Evolutionary conservation across 2,113 vertebrate genomes (phyloP), one percentile per base, ranked within the genome.

Genomic region (Madoqua kirkii): DNA sequence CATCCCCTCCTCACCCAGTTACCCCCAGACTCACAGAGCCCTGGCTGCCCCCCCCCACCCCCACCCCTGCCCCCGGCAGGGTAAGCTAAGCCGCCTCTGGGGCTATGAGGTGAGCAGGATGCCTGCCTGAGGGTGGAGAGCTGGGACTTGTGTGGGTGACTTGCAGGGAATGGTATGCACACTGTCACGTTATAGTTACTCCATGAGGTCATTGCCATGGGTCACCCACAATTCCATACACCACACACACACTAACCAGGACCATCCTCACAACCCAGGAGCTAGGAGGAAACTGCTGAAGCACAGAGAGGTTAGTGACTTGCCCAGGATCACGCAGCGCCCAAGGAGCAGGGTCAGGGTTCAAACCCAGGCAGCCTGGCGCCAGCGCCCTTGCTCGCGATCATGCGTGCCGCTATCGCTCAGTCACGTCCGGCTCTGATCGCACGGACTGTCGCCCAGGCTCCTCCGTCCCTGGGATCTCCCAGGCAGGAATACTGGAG

Each of bases 221-320:
- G 25, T 54, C 54, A 25, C 17, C 12, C 10, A 19, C 84, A 36
- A 0, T 33, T 79, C 82, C 19, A 29, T 50, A 88, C 5, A 3
- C n/a, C 4, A 10, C 2, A 0, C 3, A 10, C 10, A 6, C 11
- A 7, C n/a, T 9, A 5, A 21, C 25, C 1, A 2, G 1, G 25
- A 10, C 10, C 21, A 43, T 2, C 17, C 40, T 33, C 48, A 27
- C 19, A 31, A 36, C 11, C 15, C 45, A 36, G 60, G 33, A 36
- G 79, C 33, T 12, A 36, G 11, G 36, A 50, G 50, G 40, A 83
- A 84, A 85, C 23, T 0, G 10, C 29, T 0, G 7, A 93, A 59
- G 43, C 82, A 76, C 78, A 52, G 62, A 93, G 57, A 60, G 5
- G 54, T 12, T 54, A 82, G 59, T 29, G 21, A 54, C 15, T 17